phyloP scores from a whole-genome alignment of 1,140 invertebrate species.

The Pachyrhynchus sulphureomaculatus region DNA sequence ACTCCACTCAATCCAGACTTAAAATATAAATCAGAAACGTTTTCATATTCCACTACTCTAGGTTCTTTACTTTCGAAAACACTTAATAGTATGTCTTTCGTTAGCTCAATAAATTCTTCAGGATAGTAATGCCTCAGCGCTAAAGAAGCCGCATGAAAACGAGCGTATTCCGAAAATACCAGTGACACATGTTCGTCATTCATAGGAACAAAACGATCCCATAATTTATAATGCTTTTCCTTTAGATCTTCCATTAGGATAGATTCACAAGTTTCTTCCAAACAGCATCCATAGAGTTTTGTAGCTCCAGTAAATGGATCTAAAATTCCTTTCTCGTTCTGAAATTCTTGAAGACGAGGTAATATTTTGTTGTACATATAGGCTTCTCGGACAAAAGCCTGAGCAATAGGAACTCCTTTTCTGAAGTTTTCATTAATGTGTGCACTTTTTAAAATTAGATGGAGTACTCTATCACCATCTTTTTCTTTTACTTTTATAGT shows the following conservation, averaged over 20 bases:
- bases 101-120: slow-evolving; percentile 40
- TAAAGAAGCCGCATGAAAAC: slow-evolving; percentile 57
- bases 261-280: slow-evolving; percentile 52
- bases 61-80: slow-evolving; percentile 33
- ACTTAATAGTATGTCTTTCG: slow-evolving; percentile 30
- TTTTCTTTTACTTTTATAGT: slow-evolving; percentile 19
- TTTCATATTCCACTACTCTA: background rate
- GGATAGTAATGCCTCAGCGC: slow-evolving; percentile 53
- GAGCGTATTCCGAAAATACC: slow-evolving; percentile 55
- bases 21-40: slow-evolving; percentile 41
- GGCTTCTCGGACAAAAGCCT: slow-evolving; percentile 35
- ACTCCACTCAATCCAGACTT: slow-evolving; percentile 19
- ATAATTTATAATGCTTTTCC: slow-evolving; percentile 48
- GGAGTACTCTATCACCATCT: slow-evolving; percentile 9
- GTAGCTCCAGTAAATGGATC: slow-evolving; percentile 38
- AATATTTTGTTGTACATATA: slow-evolving; percentile 34
- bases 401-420: slow-evolving; percentile 18
- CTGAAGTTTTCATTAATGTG: slow-evolving; percentile 26
- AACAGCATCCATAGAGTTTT: slow-evolving; percentile 47
- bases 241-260: slow-evolving; percentile 59
- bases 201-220: slow-evolving; percentile 53
- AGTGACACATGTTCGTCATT: slow-evolving; percentile 52
- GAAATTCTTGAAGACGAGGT: slow-evolving; percentile 25
- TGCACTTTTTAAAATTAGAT: slow-evolving; percentile 37
- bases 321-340: slow-evolving; percentile 22